These are phyloP conservation scores for Pygocentrus nattereri DNA, from an alignment of 2,797 vertebrate genomes.

Conservation along the genomic window DNA sequence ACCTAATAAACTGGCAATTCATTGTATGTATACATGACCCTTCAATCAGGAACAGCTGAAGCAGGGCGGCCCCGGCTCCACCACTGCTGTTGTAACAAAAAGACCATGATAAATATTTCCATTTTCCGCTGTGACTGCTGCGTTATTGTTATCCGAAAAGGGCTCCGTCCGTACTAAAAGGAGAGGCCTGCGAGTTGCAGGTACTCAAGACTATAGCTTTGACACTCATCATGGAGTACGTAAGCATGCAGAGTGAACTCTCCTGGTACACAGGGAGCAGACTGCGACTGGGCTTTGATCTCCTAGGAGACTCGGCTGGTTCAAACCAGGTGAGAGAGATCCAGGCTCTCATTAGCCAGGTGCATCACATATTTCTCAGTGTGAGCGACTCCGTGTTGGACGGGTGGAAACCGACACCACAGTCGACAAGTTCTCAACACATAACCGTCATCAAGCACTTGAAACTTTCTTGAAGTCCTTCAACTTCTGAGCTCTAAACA, in stretches of 20 bases:
- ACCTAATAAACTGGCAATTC: no score
- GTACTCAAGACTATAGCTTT: neutral
- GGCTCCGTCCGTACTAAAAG: neutral
- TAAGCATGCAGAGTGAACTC: neutral
- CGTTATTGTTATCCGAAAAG: neutral
- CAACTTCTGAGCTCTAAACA: neutral
- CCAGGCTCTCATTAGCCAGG: conserved; percentile 11
- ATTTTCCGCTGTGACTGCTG: no score
- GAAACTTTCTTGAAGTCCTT: neutral
- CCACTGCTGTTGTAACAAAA: neutral
- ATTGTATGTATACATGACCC: neutral
- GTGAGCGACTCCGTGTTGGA: neutral
- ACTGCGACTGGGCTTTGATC: neutral
- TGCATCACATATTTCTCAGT: neutral
- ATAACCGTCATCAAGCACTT: neutral
- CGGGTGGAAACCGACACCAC: neutral
- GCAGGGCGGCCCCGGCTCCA: no score
- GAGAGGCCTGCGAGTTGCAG: neutral
- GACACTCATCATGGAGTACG: neutral
- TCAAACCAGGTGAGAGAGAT: conserved; percentile 2
- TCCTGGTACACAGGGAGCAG: neutral
- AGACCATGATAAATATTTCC: neutral
- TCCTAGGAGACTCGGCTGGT: conserved; percentile 5
- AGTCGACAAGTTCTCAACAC: neutral
- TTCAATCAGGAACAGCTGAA: neutral